A percentile compares a stretch with the other conserved stretches of the same genome.
These are phyloP conservation scores for Trididemnum miniatum DNA, from an alignment of 23 tunicate genomes.

Conservation along the genomic window DNA sequence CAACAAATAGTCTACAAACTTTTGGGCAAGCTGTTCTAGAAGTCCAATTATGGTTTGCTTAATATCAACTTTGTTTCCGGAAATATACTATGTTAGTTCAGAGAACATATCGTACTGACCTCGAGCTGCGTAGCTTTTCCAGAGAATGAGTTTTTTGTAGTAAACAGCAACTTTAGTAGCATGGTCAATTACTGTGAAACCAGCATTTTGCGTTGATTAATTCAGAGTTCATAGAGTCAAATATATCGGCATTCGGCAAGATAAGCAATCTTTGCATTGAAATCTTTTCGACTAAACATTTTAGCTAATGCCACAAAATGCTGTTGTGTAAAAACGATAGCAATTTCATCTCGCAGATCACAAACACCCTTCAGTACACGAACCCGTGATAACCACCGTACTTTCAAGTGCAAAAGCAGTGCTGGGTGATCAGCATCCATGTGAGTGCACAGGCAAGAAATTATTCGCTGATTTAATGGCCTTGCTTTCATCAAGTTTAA, in stretches of 20 bases:
- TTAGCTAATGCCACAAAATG: constrained; percentile 29
- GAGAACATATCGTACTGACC: constrained; percentile 21
- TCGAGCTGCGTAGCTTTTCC: constrained; percentile 25
- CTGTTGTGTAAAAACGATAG: constrained; percentile 27
- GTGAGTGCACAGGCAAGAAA: constrained; percentile 52
- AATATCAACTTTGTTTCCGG: neutral
- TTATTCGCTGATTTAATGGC: constrained; percentile 33
- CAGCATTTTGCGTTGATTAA: constrained; percentile 52
- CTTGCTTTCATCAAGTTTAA: constrained; percentile 52
- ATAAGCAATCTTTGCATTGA: constrained; percentile 46
- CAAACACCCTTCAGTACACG: constrained; percentile 33
- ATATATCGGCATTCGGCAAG: constrained; percentile 46
- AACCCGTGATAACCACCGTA: constrained; percentile 39
- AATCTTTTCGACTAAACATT: constrained; percentile 41
- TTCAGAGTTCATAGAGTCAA: constrained; percentile 46
- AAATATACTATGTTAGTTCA: constrained; percentile 1
- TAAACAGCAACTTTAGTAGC: constrained; percentile 25
- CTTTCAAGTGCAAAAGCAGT: constrained; percentile 35
- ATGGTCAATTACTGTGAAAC: constrained; percentile 45
- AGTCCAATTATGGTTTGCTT: constrained; percentile 37
- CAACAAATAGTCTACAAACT: constrained; percentile 22
- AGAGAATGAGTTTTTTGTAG: constrained; percentile 37
- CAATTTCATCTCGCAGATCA: constrained; percentile 44
- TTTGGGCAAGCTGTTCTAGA: constrained; percentile 40
- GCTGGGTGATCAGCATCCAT: constrained; percentile 42